phyloP scores from a whole-genome alignment of 37 sponge, comb jelly and placozoan species.

The Halichondria panicea region DNA sequence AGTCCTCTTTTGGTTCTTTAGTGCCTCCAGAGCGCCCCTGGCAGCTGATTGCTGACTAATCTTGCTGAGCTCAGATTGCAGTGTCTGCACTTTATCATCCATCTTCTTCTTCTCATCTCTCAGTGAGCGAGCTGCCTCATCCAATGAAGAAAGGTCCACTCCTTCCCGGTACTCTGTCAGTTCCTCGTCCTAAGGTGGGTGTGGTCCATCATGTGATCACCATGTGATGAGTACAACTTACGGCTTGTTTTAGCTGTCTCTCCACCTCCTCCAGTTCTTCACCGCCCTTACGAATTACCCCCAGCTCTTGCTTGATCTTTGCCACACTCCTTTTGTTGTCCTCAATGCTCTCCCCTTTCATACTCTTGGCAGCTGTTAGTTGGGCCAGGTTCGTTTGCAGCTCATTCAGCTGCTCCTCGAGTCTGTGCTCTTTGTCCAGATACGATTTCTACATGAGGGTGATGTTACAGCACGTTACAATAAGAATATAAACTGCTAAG shows the following conservation, averaged over 20 bases:
- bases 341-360: slow-evolving; percentile 36
- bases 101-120: slow-evolving; percentile 40
- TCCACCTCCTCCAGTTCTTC: slow-evolving; percentile 48
- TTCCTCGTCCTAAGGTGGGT: slow-evolving; percentile 42
- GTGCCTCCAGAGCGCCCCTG: slow-evolving; percentile 72
- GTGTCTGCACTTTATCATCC: slow-evolving; percentile 14
- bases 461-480: not conserved
- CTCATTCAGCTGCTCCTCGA: slow-evolving; percentile 39
- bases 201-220: not conserved
- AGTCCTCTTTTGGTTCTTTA: slow-evolving; percentile 55
- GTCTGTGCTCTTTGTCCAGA: slow-evolving; percentile 22
- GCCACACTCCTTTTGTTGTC: slow-evolving; percentile 47
- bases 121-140: slow-evolving; percentile 20
- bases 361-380: slow-evolving; percentile 41
- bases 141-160: slow-evolving; percentile 46
- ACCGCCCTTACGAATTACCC: slow-evolving; percentile 31
- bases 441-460: slow-evolving; percentile 22
- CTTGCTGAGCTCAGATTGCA: slow-evolving; percentile 65
- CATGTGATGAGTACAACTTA: no score
- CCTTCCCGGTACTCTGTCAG: slow-evolving; percentile 36
- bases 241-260: slow-evolving; percentile 48
- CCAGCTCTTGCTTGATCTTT: slow-evolving; percentile 18
- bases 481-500: no score
- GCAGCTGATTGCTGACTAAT: slow-evolving; percentile 64
- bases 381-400: slow-evolving; percentile 52